Evolutionary conservation across 2,888 invertebrate species (phyloP).

Genomic region (Pyrrhosoma nymphula): DNA sequence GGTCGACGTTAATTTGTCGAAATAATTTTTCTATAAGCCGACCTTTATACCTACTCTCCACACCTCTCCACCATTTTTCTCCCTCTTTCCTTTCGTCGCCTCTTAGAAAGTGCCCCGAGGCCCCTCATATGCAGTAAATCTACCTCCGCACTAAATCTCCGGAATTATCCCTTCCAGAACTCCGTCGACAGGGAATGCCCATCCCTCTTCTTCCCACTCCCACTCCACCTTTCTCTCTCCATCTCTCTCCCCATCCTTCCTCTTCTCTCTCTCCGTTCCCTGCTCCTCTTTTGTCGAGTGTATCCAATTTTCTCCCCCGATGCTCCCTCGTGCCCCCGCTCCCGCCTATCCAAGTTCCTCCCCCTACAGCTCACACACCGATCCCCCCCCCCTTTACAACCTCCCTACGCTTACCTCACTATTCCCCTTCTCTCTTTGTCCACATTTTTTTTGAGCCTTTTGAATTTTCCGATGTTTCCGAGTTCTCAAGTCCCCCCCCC

Average conservation of each 20-base stretch:
- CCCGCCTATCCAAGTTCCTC: not conserved
- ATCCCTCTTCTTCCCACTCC: not conserved
- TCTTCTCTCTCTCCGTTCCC: not conserved
- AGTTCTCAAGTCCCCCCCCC: not conserved
- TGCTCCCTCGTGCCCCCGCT: not conserved
- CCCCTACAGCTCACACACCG: not conserved
- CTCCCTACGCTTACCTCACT: not conserved
- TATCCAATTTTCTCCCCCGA: constrained; percentile 15
- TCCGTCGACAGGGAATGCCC: not conserved
- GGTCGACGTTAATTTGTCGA: too few relatives aligned
- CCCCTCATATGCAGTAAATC: constrained; percentile 44
- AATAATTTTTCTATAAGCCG: too few relatives aligned
- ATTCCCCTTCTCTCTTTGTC: not conserved
- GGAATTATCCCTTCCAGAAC: constrained; percentile 57
- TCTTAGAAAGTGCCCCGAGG: not conserved
- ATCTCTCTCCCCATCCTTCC: not conserved
- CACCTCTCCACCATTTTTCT: not conserved
- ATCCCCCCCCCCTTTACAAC: not conserved
- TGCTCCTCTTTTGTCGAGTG: not conserved
- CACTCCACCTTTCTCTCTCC: not conserved
- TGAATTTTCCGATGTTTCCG: not conserved
- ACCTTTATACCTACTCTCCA: not conserved
- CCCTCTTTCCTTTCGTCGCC: not conserved
- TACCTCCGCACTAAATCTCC: constrained; percentile 47
- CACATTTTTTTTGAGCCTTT: not conserved